Conservation (phyloP, 2,113 vertebrate genomes). For the Panthera uncia region DNA sequence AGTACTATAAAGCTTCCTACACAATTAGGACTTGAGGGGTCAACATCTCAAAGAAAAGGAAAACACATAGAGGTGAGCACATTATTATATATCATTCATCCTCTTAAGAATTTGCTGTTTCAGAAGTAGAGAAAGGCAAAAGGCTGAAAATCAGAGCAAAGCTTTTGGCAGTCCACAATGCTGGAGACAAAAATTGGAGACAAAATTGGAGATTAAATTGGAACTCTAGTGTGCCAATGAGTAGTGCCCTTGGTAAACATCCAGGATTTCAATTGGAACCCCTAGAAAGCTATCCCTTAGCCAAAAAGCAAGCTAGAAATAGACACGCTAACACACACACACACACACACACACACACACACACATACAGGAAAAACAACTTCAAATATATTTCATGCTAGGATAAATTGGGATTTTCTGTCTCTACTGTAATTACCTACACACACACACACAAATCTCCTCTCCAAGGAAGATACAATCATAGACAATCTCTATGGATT, state of each 20-base stretch:
- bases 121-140: not conserved
- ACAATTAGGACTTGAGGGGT: not conserved
- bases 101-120: not conserved
- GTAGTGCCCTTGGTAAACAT: not conserved
- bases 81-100: fast-evolving
- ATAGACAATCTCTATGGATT: not conserved
- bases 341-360: not conserved
- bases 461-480: constrained; percentile 10
- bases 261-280: not conserved
- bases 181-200: not conserved
- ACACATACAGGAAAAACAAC: not conserved
- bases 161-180: not conserved
- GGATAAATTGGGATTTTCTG: not conserved
- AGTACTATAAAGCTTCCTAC: not conserved
- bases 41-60: not conserved
- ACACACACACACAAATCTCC: not conserved
- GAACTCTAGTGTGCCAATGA: not conserved
- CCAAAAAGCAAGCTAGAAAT: not conserved
- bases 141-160: not conserved
- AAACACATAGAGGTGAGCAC: not conserved
- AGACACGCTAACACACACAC: not conserved
- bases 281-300: not conserved
- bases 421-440: not conserved
- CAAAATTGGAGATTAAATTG: not conserved
- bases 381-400: not conserved